Percentiles rank a stretch among this genome's conserved stretches.
phyloP scores from a whole-genome alignment of 2,888 invertebrate genomes.

The Diarsia brunnea region DNA sequence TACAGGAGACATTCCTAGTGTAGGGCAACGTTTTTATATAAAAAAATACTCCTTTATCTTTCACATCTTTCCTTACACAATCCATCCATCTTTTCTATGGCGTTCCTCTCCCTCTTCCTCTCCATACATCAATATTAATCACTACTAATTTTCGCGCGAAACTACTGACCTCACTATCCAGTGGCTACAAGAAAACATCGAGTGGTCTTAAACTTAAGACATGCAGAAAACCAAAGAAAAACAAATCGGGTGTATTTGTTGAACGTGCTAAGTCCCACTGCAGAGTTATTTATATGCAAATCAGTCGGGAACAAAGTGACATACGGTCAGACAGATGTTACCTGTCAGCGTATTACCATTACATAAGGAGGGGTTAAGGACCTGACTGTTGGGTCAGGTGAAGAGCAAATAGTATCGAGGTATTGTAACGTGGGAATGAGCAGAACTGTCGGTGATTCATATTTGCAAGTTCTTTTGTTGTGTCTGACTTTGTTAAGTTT shows the following conservation, averaged over 20 bases:
- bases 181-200: constrained; percentile 24
- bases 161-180: constrained; percentile 17
- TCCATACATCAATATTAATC: no score
- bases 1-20: no score
- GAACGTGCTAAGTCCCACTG: constrained; percentile 48
- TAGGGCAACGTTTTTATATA: no score
- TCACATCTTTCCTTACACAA: no score
- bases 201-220: constrained; percentile 38
- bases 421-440: constrained; percentile 56
- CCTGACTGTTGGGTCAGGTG: constrained; percentile 56
- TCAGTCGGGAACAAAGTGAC: constrained; percentile 68
- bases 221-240: constrained; percentile 57
- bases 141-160: background rate
- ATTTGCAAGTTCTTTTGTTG: background rate
- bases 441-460: constrained; percentile 43
- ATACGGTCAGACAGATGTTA: constrained; percentile 69
- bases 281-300: constrained; percentile 74
- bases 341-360: constrained; percentile 70
- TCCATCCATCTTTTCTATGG: no score
- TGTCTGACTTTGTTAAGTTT: background rate
- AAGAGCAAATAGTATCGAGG: constrained; percentile 45
- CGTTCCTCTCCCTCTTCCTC: no score
- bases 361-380: constrained; percentile 66
- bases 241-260: constrained; percentile 60
- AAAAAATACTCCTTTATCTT: no score